Evolutionary conservation across 2,888 invertebrate species (phyloP), one percentile per base, ranked within the genome.

Genomic region (Drosophila anomelani): DNA sequence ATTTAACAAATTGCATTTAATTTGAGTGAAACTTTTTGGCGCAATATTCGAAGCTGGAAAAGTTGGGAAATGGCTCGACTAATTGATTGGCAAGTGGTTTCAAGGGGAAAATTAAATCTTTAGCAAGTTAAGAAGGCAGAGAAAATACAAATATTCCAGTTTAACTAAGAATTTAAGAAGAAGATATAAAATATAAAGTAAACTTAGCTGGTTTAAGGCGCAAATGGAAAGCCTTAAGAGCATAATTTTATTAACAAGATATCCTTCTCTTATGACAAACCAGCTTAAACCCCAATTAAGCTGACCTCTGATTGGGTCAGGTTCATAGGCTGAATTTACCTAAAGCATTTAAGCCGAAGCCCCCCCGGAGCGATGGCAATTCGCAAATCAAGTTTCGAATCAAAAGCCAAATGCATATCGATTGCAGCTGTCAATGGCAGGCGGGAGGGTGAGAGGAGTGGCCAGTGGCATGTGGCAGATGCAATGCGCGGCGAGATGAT

Each of bases 1-100:
- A 77, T 72, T 69, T 67, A 71, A 68, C 68, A 67, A 81, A 81
- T 72, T 55, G 62, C 64, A 75, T 75, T 80, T 70, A 69, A 70
- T 61, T 55, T 67, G 26, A 49, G 26, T 20, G 36, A 5, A 47
- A 67, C 34, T 41, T 49, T 67, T 55, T 55, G n/a, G 23, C 29
- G 49, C 43, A 29, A 8, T 17, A 10, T 58, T 36, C 15, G 38
- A 3, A 59, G 29, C 15, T 43, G 60, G 15, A 13, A 43, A n/a
- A 34, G 43, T 29, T 2, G 23, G 23, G 15, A 34, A 34, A 23
- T 32, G 23, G 41, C n/a, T 34, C 3, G 55, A 26, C 34, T 56
- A 61, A 61, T 56, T 61, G 60, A 61, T 56, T 61, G 57, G 34
- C 26, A 34, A 29, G 29, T 29, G 8, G 29, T 29, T 29, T 29